A percentile compares a stretch with the other conserved stretches of the same genome.
Conservation (phyloP, 2,113 vertebrate genomes). For the Strigops habroptila region DNA sequence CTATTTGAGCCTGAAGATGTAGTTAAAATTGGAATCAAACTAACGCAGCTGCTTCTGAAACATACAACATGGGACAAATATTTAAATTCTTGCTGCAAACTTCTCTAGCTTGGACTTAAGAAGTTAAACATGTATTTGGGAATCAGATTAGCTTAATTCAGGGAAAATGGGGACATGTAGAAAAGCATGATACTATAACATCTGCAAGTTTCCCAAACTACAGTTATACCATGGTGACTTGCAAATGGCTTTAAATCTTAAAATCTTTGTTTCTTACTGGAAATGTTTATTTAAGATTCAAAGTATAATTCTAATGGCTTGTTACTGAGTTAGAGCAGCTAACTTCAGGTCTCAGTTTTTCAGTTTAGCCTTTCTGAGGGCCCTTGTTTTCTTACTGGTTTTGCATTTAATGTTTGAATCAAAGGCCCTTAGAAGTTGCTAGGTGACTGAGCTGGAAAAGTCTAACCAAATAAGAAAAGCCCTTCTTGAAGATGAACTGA, state of each 20-base stretch:
- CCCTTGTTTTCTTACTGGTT: background rate
- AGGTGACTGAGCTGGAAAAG: conserved; percentile 14
- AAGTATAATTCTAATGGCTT: background rate
- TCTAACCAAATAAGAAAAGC: background rate
- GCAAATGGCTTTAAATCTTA: background rate
- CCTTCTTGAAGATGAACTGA: conserved; percentile 30
- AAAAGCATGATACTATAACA: background rate
- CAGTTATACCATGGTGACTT: accelerated
- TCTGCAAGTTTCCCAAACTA: background rate
- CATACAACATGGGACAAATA: background rate
- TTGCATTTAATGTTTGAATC: background rate
- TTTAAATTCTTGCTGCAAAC: background rate
- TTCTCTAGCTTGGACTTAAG: background rate
- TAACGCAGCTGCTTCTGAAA: background rate
- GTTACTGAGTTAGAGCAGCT: background rate
- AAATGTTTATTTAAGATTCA: background rate
- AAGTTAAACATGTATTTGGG: background rate
- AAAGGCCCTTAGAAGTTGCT: conserved; percentile 24
- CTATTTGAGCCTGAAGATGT: background rate
- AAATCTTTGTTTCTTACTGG: background rate
- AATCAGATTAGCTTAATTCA: background rate
- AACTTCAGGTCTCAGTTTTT: background rate
- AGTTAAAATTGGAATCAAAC: background rate
- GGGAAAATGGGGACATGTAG: background rate
- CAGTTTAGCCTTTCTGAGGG: background rate